Evolutionary conservation across 1,140 invertebrate genomes (phyloP).

Genomic region (Cotesia vestalis): DNA sequence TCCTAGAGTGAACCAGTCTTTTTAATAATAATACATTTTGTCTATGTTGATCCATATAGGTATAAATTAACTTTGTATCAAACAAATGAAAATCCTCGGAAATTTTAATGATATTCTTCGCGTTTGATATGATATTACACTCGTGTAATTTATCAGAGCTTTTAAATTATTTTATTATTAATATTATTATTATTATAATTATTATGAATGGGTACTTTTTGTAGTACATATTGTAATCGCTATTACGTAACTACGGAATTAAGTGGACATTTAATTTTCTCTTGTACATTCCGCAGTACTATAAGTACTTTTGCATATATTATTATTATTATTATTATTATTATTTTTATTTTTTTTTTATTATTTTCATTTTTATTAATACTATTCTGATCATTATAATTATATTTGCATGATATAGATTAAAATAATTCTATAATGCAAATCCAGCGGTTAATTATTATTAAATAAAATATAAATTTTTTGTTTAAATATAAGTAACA

Average conservation of each 20-base stretch:
- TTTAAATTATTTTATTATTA: no score
- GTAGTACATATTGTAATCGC: neutral
- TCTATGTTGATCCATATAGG: neutral
- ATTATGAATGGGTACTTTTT: neutral
- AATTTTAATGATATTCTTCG: no score
- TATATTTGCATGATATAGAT: no score
- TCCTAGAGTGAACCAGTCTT: constrained; percentile 45
- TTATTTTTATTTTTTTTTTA: neutral
- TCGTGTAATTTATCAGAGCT: no score
- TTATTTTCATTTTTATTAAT: neutral
- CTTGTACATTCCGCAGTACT: constrained; percentile 47
- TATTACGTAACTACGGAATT: neutral
- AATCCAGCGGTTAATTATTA: no score
- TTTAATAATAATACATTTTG: neutral
- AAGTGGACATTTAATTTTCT: constrained; percentile 31
- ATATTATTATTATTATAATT: neutral
- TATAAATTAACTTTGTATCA: neutral
- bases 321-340: no score
- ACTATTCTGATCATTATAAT: neutral
- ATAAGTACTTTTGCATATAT: neutral
- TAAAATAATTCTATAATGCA: no score
- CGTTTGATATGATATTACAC: no score
- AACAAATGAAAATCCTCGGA: no score
- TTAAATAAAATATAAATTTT: no score
- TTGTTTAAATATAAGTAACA: no score